These are phyloP conservation scores for Philaethria dido DNA, from an alignment of 2,888 invertebrate species.

Conservation along the genomic window DNA sequence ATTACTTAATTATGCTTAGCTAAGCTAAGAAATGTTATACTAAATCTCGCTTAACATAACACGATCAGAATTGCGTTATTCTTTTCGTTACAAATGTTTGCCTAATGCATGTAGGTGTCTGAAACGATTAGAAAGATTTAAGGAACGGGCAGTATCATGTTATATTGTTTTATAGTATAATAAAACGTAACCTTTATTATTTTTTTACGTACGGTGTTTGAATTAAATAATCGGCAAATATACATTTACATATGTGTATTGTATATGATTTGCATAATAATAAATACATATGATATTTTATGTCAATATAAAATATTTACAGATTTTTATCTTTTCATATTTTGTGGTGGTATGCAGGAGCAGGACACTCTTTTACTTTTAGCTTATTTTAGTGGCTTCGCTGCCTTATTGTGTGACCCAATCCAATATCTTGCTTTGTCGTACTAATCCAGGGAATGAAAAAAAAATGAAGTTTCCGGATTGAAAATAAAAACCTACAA, in stretches of 20 bases:
- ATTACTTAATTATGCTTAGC: conserved; percentile 58
- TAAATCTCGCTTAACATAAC: conserved; percentile 60
- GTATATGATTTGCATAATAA: neutral
- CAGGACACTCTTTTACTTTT: too few relatives aligned
- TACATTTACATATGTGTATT: neutral
- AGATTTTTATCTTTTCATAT: too few relatives aligned
- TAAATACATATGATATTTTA: too few relatives aligned
- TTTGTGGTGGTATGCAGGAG: too few relatives aligned
- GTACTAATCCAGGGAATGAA: too few relatives aligned
- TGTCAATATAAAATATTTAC: too few relatives aligned
- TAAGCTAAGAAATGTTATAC: conserved; percentile 58
- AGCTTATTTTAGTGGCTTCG: too few relatives aligned
- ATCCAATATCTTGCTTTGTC: too few relatives aligned
- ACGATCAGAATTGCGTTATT: conserved; percentile 41
- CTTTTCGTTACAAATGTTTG: conserved; percentile 28
- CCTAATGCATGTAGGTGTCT: conserved; percentile 29
- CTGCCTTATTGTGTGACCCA: too few relatives aligned
- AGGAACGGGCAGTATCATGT: conserved; percentile 2
- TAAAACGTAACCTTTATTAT: neutral
- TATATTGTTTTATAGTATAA: conserved; percentile 13
- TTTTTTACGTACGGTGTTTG: neutral
- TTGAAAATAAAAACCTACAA: too few relatives aligned
- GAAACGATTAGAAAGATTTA: conserved; percentile 14
- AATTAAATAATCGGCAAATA: neutral
- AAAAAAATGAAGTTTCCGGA: too few relatives aligned